Base-by-base conservation (phyloP, 2,888 invertebrate species). In the Mesorhabditis spiculigera region DNA sequence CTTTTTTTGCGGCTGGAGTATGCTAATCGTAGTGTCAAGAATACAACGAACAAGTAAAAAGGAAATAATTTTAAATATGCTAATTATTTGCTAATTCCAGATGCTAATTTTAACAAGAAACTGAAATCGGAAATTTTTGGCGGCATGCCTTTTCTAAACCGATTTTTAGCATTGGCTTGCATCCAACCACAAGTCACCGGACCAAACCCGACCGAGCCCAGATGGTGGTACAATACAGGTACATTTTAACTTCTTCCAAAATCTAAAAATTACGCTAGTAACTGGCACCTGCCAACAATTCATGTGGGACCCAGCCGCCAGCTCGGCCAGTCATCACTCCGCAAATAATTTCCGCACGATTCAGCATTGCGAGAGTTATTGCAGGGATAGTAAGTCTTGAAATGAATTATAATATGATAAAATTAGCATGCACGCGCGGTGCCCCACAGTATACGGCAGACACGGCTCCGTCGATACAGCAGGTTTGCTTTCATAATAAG, bases 201-300 rank as follows among this genome's bases (percentile, higher is more conserved):
- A 6, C 78, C 79, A 43, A 79, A 79, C 66, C 79, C 80, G 13
- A 73, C 78, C 5, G 80, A 80, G 45, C 78, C 80, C 4, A 68
- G 80, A 4, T 80, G 80, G 80, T 78, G 77, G 75, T 76, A 75
- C 70, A 76, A 76, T n/a, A 73, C 76, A 3, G 69, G 68, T 8
- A 69, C 63, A 62, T 16, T 16, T 63, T 63, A 8, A n/a, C 1
- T 13, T 63, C 28, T 63, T 63, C 8, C 8, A 8, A 28, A 63
- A 28, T 8, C 13, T 13, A 63, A 63, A 16, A 63, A 8, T 10
- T 13, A 16, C 16, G 8, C 3, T 28, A 63, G 77, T 77, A 16
- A 73, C 79, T 1, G 80, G 80, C 5, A 78, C 78, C 10, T 81
- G 80, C 16, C 80, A 81, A 66, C 80, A 81, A 66, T 81, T 81